Evolutionary conservation across 2,113 vertebrate species (phyloP), one percentile per base, ranked within the genome.

Genomic region (Ciconia maguari): DNA sequence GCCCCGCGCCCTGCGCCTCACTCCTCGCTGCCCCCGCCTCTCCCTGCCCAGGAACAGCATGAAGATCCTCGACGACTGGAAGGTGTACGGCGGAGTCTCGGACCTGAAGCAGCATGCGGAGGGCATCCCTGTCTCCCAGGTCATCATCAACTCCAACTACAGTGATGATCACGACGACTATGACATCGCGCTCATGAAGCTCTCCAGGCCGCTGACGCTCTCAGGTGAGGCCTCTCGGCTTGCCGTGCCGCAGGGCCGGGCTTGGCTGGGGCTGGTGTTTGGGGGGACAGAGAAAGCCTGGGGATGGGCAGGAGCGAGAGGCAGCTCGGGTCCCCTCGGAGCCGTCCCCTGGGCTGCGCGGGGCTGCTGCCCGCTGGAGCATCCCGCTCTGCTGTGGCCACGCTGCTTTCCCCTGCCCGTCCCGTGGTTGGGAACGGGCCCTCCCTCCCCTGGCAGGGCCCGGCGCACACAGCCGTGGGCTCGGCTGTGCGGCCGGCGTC

Each of bases 91-190:
- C 0, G 99, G 99, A 30, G 74, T 89, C 48, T 97, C 98, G 0
- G 98, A 99, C 83, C 98, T 99, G 94, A 66, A 95, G 36, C 90
- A 88, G 11, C 97, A 96, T 8, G 65, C 94, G 2, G 42, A 54
- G 6, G 97, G 98, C 34, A 95, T 98, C 87, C 29, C 91, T 0
- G 98, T 99, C 57, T 60, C 98, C 42, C 98, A 97, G 78, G 99
- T 99, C 93, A 95, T 99, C 65, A 97, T 99, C 83, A 98, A 98
- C 15, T 92, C 98, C 82, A 98, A 99, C 88, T 99, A 99, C 95
- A 96, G 98, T 0, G 96, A 90, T 0, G 83, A 94, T 1, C 98
- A 98, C 0, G 98, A 99, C 0, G 99, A 99, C 97, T 98, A 98
- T 1, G 99, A 99, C 87, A 97, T 99, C 0, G 98, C 99, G 25